Base-by-base conservation (phyloP, 2,113 vertebrate species). In the Nothoprocta perdicaria region DNA sequence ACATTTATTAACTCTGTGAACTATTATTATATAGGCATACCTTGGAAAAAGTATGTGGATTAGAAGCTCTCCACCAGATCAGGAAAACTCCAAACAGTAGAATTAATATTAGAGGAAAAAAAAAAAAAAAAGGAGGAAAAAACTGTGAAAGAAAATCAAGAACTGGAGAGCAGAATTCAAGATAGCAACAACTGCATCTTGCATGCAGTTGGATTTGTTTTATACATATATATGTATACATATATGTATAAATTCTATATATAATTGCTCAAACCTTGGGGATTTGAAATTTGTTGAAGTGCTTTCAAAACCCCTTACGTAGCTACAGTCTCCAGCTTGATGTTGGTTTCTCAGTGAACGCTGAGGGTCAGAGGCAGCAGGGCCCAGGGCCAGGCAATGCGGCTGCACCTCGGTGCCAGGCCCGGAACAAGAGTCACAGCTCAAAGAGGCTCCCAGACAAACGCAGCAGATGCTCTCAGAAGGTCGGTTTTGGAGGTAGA, bases 211-310 rank as follows among this genome's bases (percentile, higher is more conserved):
- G 27, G 53, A 31, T 57, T 31, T 55, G 27, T 55, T 31, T 57
- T 57, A 31, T 29, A 57, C 31, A 57, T 0, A 0, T 24, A n/a
- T 4, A 23, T 3, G 24, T 19, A 46, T 19, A 46, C 45, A 21
- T 46, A 10, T 19, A 46, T 46, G 18, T 46, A 46, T 46, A 21
- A 45, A 45, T 45, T 45, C 45, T 46, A n/a, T 4, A 23, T 3
- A 29, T 58, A 0, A 13, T 27, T 83, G 86, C 52, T 31, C 62
- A 83, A 89, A 46, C 14, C 29, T 11, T 11, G 3, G 68, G 1
- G 1, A 76, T 76, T 58, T 72, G 11, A 12, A 80, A 73, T 53
- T 72, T 76, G 33, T 45, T 60, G 19, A 60, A 12, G 26, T 65
- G 43, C 53, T 80, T 53, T 77, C 33, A 65, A 23, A 15, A 68